A percentile compares a stretch with the other conserved stretches of the same genome.
phyloP scores from a whole-genome alignment of 2,888 invertebrate species.

The Drosophila antonietae region DNA sequence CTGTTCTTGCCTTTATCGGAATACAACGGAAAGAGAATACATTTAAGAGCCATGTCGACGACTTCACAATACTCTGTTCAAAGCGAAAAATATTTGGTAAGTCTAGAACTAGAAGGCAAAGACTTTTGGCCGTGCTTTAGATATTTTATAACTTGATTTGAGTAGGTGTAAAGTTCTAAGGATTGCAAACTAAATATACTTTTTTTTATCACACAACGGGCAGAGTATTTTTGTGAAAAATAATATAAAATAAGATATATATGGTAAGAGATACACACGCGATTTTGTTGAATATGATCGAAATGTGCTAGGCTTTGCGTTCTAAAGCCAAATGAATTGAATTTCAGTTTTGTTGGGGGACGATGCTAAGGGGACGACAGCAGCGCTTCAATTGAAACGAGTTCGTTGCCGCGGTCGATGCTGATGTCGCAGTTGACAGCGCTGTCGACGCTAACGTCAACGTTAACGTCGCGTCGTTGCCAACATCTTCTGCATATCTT shows the following conservation, averaged over 20 bases:
- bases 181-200: not conserved
- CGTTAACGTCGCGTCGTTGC: constrained; percentile 1
- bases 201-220: not conserved
- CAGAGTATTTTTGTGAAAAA: not conserved
- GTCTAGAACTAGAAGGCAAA: no score
- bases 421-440: not conserved
- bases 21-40: constrained; percentile 27
- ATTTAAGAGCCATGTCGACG: not conserved
- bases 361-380: constrained; percentile 10
- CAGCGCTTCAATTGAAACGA: constrained; percentile 68
- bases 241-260: not conserved
- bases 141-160: not conserved
- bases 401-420: constrained; percentile 54
- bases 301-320: constrained; percentile 53
- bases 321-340: constrained; percentile 68
- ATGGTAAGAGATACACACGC: constrained; percentile 40
- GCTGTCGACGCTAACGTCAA: constrained; percentile 18
- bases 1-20: constrained; percentile 39
- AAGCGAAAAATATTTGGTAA: not conserved
- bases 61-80: constrained; percentile 5
- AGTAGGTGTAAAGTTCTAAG: not conserved
- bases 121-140: not conserved
- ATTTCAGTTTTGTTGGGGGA: constrained; percentile 46
- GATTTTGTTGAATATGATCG: constrained; percentile 36
- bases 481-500: constrained; percentile 67